Conservation (phyloP, 2,113 vertebrate species). For the Chrysemys picta region DNA sequence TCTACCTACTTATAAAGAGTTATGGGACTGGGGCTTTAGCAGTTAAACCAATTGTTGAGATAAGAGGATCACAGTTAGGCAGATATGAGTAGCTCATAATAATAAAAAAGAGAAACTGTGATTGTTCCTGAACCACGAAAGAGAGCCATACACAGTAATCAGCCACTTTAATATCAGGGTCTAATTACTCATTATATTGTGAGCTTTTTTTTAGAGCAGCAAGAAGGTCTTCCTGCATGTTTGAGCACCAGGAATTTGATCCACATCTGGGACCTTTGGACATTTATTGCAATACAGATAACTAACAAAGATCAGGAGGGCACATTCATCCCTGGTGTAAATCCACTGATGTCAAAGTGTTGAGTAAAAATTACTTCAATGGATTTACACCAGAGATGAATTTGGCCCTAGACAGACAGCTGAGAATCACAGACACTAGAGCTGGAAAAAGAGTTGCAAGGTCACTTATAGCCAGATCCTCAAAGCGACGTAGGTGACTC, state of each 20-base stretch:
- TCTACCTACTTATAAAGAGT: background rate
- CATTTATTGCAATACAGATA: background rate
- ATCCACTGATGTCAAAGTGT: background rate
- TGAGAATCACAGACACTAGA: background rate
- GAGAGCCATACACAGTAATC: background rate
- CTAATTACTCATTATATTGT: background rate
- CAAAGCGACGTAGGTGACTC: background rate
- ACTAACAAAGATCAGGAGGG: background rate
- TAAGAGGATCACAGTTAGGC: accelerated
- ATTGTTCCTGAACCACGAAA: background rate
- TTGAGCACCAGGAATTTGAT: background rate
- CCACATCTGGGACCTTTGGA: background rate
- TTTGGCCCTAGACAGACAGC: background rate
- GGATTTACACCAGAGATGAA: background rate
- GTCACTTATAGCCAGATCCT: background rate
- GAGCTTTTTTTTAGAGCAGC: background rate
- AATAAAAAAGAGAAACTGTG: background rate
- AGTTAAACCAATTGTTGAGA: background rate
- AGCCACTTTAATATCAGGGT: background rate
- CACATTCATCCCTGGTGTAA: background rate
- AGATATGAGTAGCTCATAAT: background rate
- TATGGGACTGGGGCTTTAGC: background rate
- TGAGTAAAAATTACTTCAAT: background rate
- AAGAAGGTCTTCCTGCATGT: background rate
- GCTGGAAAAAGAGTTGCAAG: background rate